Evolutionary conservation across 2,113 vertebrate species (phyloP).

Genomic region (Paramisgurnus dabryanus): DNA sequence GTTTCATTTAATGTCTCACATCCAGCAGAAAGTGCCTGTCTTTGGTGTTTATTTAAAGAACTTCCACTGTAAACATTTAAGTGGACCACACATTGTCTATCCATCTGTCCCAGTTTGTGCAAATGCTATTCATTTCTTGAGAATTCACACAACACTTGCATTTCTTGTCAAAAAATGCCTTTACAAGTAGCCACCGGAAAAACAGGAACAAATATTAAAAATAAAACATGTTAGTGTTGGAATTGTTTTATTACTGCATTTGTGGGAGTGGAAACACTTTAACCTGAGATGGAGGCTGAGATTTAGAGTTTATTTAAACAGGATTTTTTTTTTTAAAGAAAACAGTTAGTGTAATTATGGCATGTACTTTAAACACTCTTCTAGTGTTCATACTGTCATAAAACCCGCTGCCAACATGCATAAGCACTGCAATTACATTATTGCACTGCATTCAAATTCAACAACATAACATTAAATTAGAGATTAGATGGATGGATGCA

Average conservation of each 20-base stretch:
- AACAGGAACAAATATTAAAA: not conserved
- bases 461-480: not conserved
- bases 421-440: too few species aligned
- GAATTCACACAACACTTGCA: not conserved
- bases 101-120: constrained; percentile 41
- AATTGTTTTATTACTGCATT: not conserved
- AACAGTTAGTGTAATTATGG: not conserved
- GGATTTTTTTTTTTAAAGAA: not conserved
- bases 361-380: too few species aligned
- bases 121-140: constrained; percentile 39
- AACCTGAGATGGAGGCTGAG: not conserved
- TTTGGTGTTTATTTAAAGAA: constrained; percentile 49
- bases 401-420: too few species aligned
- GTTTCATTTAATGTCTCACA: constrained; percentile 22
- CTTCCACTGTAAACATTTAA: constrained; percentile 41
- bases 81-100: constrained; percentile 52
- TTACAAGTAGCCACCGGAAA: constrained; percentile 4
- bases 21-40: constrained; percentile 28
- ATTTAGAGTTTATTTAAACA: not conserved
- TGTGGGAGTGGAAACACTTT: not conserved
- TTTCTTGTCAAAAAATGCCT: constrained; percentile 21
- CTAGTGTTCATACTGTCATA: too few species aligned
- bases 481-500: not conserved
- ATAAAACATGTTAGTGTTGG: not conserved
- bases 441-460: not conserved